Conservation (phyloP, 2,888 invertebrate species). For the Synergus japonicus region DNA sequence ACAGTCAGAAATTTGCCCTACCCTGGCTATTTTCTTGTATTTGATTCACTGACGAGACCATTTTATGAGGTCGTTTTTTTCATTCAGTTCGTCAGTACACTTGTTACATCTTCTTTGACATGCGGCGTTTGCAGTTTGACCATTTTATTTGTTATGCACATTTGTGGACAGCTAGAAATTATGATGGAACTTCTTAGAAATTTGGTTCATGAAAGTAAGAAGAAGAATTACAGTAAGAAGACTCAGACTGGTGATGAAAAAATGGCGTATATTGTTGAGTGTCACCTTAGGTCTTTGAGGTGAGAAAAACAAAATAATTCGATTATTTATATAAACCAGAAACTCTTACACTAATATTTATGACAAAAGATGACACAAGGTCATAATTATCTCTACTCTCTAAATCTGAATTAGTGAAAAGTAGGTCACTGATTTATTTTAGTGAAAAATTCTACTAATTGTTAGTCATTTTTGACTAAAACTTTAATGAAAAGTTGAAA, state of each 20-base stretch:
- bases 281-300: conserved; percentile 21
- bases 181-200: conserved; percentile 13
- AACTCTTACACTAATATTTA: too few relatives aligned
- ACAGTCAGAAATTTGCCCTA: background rate
- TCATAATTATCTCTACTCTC: too few relatives aligned
- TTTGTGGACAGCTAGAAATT: conserved; percentile 40
- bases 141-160: background rate
- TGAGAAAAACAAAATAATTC: background rate
- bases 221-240: background rate
- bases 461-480: too few relatives aligned
- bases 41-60: background rate
- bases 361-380: too few relatives aligned
- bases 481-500: too few relatives aligned
- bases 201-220: conserved; percentile 20
- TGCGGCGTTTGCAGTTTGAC: background rate
- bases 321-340: too few relatives aligned
- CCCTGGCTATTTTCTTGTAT: background rate
- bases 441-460: too few relatives aligned
- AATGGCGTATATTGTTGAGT: background rate
- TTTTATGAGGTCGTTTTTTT: background rate
- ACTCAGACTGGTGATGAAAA: background rate
- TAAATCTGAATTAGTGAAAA: too few relatives aligned
- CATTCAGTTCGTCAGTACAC: background rate
- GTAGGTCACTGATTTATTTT: too few relatives aligned
- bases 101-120: background rate